Evolutionary conservation across 2,888 invertebrate genomes (phyloP).

Genomic region (Enoplolaimus lenunculus): DNA sequence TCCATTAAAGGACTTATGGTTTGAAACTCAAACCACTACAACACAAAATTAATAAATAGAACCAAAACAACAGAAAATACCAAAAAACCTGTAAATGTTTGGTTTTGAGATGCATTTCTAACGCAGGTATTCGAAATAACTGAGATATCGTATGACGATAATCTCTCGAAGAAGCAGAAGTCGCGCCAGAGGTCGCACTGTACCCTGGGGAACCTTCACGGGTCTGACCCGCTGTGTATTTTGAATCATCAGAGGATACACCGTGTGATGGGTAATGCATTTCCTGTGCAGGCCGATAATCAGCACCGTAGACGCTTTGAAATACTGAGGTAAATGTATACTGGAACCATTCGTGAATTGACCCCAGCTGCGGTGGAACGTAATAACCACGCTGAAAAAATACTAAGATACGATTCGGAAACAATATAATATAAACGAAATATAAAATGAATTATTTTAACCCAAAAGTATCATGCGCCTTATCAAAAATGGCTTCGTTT

Average conservation of each 20-base stretch:
- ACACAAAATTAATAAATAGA: conserved; percentile 19
- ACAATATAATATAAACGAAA: no score
- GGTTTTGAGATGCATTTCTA: conserved; percentile 80
- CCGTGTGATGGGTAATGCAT: neutral
- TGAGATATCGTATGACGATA: conserved; percentile 75
- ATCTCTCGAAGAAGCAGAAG: conserved; percentile 48
- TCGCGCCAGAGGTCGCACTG: neutral
- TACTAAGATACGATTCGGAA: no score
- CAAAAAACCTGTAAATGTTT: conserved; percentile 65
- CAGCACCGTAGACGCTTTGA: conserved; percentile 9
- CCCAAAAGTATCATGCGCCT: no score
- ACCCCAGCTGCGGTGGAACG: conserved; percentile 87
- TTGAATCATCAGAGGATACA: neutral
- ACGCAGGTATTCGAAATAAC: conserved; percentile 83
- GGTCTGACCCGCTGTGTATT: neutral
- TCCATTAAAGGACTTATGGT: no score
- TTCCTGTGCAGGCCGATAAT: neutral
- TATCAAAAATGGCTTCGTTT: no score
- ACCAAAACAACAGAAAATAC: conserved; percentile 35
- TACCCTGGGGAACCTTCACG: neutral
- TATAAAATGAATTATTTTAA: no score
- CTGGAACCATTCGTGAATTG: conserved; percentile 85
- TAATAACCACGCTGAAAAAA: conserved; percentile 61
- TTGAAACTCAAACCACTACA: no score
- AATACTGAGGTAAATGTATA: conserved; percentile 63